Conservation (phyloP, 2,888 invertebrate genomes). For the Tachina lurida region DNA sequence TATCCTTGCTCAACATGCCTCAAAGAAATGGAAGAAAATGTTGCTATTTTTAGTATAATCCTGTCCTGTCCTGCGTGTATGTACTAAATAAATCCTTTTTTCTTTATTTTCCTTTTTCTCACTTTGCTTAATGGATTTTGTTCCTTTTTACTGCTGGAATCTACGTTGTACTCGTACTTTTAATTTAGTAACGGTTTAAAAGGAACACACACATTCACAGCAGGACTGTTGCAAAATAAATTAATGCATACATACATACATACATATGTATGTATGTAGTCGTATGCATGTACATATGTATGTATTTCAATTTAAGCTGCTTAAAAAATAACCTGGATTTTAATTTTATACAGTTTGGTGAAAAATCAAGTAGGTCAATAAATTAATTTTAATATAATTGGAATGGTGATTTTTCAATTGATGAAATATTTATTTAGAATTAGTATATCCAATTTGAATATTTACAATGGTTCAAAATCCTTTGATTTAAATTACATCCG, state of each 20-base stretch:
- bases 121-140: constrained; percentile 34
- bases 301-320: too few species aligned
- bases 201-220: neutral
- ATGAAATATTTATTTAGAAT: too few species aligned
- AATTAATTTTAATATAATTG: too few species aligned
- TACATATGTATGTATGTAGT: too few species aligned
- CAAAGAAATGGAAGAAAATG: constrained; percentile 4
- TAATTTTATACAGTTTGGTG: too few species aligned
- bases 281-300: too few species aligned
- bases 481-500: too few species aligned
- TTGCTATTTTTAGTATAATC: constrained; percentile 31
- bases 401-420: too few species aligned
- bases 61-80: constrained; percentile 26
- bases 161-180: constrained; percentile 13
- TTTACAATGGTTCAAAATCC: too few species aligned
- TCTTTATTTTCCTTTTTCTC: neutral
- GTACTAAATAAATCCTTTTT: constrained; percentile 52
- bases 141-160: neutral
- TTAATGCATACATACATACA: neutral
- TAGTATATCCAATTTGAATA: neutral
- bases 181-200: constrained; percentile 51
- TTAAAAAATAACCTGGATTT: too few species aligned
- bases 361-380: too few species aligned
- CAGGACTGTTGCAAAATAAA: constrained; percentile 11
- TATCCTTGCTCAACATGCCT: constrained; percentile 58